Base-by-base conservation (phyloP, 2,113 vertebrate species). In the Xenopus borealis region DNA sequence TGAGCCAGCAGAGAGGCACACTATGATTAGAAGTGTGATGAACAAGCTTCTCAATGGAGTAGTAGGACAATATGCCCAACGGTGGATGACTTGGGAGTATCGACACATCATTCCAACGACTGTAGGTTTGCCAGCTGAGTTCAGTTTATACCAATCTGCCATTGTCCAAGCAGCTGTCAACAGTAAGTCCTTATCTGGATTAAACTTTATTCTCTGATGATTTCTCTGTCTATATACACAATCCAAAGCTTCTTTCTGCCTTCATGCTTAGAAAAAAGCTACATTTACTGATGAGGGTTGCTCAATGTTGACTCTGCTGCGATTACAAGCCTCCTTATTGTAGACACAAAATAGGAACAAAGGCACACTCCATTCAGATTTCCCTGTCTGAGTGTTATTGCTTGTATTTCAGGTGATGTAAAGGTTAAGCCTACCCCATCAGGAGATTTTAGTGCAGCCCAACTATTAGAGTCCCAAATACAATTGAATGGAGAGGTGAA, bases 71-170 rank as follows among this genome's bases (percentile, higher is more conserved):
- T 80, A 86, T 62, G 78, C 81, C 0, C 92, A 91, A 75, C 86
- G 91, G 0, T 0, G 93, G 71, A 72, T 93, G 82, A 72, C 79
- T 61, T 79, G 81, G 61, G 91, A 94, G 81, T 23, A 92, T 61
- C 86, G 87, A 0, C 86, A 82, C n/a, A 82, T 93, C 45, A 0
- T 93, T 2, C 92, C 93, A 3, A 93, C 87, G 40, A 82, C 75
- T 80, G 75, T 88, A 0, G 93, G 93, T 14, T 55, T 94, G 20
- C 93, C 94, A 0, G 82, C 94, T 86, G 93, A 94, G 52, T 79
- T 94, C 0, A 80, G 87, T 64, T 79, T 84, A 0, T 91, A 89
- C 84, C 72, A 78, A 0, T 71, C 90, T 14, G 89, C 85, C 12
- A 86, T 94, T 63, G 88, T 83, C 79, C 70, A 78, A 7, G 87